Percentiles rank a stretch among this genome's conserved stretches.
These are phyloP conservation scores for Smutsia temminckii DNA, from an alignment of 2,797 vertebrate species.

Conservation along the genomic window DNA sequence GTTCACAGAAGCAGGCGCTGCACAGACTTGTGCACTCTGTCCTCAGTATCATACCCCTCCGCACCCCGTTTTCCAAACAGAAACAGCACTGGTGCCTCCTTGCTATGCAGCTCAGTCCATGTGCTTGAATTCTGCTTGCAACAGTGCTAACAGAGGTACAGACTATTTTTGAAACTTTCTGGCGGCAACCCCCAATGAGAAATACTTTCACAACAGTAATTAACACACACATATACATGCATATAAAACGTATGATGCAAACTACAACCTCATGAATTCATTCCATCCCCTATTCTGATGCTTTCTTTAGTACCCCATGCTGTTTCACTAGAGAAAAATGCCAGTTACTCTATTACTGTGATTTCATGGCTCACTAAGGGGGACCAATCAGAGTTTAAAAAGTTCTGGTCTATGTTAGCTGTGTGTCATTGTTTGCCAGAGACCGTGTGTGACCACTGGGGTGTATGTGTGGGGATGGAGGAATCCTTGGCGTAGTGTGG, in stretches of 20 bases:
- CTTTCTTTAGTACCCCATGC: not conserved
- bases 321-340: not conserved
- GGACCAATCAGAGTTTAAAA: not conserved
- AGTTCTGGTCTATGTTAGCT: not conserved
- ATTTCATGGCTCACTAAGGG: not conserved
- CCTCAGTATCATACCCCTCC: not conserved
- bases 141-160: not conserved
- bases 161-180: not conserved
- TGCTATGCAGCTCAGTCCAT: rapidly evolving
- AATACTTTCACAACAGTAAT: not conserved
- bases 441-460: not conserved
- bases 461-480: not conserved
- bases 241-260: not conserved
- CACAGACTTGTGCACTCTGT: not conserved
- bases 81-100: not conserved
- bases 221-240: not conserved
- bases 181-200: not conserved
- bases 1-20: not conserved
- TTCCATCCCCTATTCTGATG: not conserved
- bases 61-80: not conserved
- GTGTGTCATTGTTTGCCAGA: not conserved
- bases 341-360: not conserved
- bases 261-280: not conserved
- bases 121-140: not conserved
- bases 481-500: not conserved